Evolutionary conservation across 2,888 invertebrate species (phyloP).

Genomic region (Eilema depressum): DNA sequence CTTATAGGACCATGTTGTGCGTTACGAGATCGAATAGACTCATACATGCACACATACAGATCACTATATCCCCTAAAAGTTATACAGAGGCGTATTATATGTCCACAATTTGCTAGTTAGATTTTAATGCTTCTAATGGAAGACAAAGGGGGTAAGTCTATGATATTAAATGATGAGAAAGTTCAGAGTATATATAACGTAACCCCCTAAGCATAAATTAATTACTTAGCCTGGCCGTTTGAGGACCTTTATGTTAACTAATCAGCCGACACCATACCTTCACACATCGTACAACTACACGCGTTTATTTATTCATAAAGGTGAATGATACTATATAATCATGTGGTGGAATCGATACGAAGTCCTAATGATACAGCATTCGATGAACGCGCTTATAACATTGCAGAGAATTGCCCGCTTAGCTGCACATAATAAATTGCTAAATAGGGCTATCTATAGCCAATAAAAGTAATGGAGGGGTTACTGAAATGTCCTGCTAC

Average conservation of each 20-base stretch:
- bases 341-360: neutral
- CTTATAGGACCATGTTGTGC: neutral
- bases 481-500: neutral
- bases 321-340: neutral
- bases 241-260: neutral
- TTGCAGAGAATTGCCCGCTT: neutral
- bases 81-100: neutral
- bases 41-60: neutral
- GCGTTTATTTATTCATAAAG: neutral
- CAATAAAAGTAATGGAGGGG: neutral
- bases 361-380: neutral
- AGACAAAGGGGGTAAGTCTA: neutral
- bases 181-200: neutral
- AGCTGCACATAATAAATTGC: neutral
- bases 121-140: neutral
- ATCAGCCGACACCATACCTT: neutral
- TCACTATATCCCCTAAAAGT: neutral
- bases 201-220: neutral
- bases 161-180: neutral
- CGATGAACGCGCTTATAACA: neutral
- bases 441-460: neutral
- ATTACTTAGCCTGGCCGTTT: neutral
- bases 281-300: neutral
- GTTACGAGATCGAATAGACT: neutral
- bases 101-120: neutral